Base-by-base conservation (phyloP, 1,140 invertebrate genomes). In the Andricus grossulariae region DNA sequence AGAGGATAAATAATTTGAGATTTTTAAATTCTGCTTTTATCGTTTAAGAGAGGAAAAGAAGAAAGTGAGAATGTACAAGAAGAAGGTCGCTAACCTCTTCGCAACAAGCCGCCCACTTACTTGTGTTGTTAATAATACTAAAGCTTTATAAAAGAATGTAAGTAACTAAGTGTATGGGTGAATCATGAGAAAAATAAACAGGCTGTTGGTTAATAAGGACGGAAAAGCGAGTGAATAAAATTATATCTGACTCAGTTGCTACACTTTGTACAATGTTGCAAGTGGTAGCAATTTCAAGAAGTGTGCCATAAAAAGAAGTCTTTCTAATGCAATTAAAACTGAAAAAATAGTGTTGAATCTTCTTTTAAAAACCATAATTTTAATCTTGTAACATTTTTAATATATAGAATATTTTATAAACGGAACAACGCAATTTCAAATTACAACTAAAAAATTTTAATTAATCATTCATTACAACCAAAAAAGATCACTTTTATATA, bases 101-200 rank as follows among this genome's bases (percentile, higher is more conserved):
- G n/a, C n/a, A 25, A 32, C 25, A 60, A 60, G 21, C 15, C 57
- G 57, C 57, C 57, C 21, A 60, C 57, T 60, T 60, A 15, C 13
- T 60, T 32, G 12, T 15, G 32, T 25, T 25, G 57, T 39, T 39
- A 39, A 66, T 66, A n/a, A 66, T 19, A 60, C 57, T 25, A 60
- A 60, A 60, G 15, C 21, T 32, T 16, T n/a, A 66, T 66, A 66
- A 66, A 39, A 16, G 32, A 5, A 32, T 32, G 25, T 66, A 7
- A 66, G 39, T 10, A 10, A 45, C 39, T 66, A 66, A 66, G 39
- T 39, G 25, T 15, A 66, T 16, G 39, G 39, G 13, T 66, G 39
- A 66, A 66, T 66, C 60, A 32, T 66, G 60, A 45, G 60, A 66
- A 66, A 66, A 66, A 66, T 66, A 32, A 66, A 54, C 52, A 45